A percentile compares a stretch with the other conserved stretches of the same genome.
Conservation (phyloP, 2,888 invertebrate species). For the Liposcelis brunnea region DNA sequence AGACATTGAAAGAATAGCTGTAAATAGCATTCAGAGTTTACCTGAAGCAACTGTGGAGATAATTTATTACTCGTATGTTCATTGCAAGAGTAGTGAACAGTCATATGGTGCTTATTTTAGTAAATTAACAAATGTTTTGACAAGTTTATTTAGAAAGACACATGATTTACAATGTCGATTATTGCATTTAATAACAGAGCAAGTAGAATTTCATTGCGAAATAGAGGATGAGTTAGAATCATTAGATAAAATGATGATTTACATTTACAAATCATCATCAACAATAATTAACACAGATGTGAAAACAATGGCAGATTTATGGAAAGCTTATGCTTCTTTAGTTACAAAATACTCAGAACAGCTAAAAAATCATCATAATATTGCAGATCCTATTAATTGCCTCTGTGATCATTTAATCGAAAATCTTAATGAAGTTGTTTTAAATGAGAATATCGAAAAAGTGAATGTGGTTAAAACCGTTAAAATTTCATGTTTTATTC, state of each 20-base stretch:
- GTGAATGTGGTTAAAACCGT: not conserved
- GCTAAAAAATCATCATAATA: not conserved
- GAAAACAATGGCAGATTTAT: not conserved
- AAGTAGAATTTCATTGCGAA: not conserved
- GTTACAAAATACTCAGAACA: not conserved
- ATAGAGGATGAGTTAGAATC: not conserved
- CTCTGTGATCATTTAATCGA: not conserved
- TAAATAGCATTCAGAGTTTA: too few relatives aligned
- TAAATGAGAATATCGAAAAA: not conserved
- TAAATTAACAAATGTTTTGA: not conserved
- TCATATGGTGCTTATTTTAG: not conserved
- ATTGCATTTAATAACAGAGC: not conserved
- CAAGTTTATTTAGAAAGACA: not conserved
- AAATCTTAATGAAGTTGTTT: not conserved
- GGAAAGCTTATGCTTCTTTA: not conserved
- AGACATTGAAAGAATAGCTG: too few relatives aligned
- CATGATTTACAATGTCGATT: not conserved
- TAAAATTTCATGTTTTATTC: not conserved
- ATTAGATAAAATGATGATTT: not conserved
- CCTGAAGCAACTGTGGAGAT: too few relatives aligned
- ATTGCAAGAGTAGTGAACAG: too few relatives aligned
- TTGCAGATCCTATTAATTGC: not conserved
- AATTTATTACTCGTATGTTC: too few relatives aligned
- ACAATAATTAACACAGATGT: not conserved
- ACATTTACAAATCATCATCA: not conserved